A percentile compares a stretch with the other conserved stretches of the same genome.
phyloP scores from a whole-genome alignment of 1,140 invertebrate genomes.

The Ditylenchus dipsaci region DNA sequence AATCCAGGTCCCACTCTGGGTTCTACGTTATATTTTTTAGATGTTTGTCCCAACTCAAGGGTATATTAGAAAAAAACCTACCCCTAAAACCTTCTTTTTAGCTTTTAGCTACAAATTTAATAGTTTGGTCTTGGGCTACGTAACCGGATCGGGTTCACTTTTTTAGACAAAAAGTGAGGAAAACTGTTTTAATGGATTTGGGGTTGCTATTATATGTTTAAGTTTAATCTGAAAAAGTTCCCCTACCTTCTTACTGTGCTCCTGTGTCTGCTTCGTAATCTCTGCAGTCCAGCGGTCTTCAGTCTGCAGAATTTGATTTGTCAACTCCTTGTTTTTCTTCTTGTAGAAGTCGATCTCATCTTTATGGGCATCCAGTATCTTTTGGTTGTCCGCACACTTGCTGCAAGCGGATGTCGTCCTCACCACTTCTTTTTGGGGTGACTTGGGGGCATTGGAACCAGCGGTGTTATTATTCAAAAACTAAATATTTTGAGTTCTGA shows the following conservation, averaged over 20 bases:
- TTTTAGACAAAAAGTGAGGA: too few species aligned
- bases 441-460: too few species aligned
- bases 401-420: conserved; percentile 12
- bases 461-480: neutral
- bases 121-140: too few species aligned
- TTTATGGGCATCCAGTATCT: conserved; percentile 27
- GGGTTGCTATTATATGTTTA: too few species aligned
- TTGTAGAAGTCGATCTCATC: conserved; percentile 56
- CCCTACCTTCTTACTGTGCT: conserved; percentile 40
- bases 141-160: too few species aligned
- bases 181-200: too few species aligned
- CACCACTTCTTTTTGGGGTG: conserved; percentile 3
- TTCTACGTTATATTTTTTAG: too few species aligned
- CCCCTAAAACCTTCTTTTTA: too few species aligned
- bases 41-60: too few species aligned
- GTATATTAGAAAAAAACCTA: too few species aligned
- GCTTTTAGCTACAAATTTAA: too few species aligned
- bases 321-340: conserved; percentile 57
- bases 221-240: conserved; percentile 7
- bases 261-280: conserved; percentile 50
- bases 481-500: neutral
- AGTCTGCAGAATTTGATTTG: conserved; percentile 55
- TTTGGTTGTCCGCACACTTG: conserved; percentile 30
- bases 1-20: too few species aligned
- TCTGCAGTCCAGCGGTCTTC: conserved; percentile 56